Evolutionary conservation across 1,140 invertebrate genomes (phyloP), one percentile per base, ranked within the genome.

Genomic region (Teleogryllus occipitalis): DNA sequence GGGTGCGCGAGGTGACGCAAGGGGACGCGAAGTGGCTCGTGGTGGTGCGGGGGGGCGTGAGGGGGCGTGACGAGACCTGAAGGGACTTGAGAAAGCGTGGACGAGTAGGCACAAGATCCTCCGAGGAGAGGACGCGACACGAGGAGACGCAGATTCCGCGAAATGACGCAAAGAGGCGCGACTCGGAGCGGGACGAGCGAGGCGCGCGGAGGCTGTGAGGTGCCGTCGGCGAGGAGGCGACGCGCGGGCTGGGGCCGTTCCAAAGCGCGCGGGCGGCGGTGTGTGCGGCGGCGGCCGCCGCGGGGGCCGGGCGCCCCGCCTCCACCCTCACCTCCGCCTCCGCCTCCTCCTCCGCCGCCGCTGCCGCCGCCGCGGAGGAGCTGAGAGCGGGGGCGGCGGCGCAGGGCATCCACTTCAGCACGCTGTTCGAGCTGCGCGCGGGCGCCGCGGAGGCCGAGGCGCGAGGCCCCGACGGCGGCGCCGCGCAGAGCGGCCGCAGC

Each of bases 351-450:
- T 18, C 10, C 54, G 2, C 10, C 54, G 2, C 54, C 54, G 54
- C 18, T 10, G 54, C 7, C 6, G n/a, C 7, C 12, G 12, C 73
- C 46, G 65, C 73, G 18, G 65, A 27, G 54, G 5, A 5, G 1
- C 27, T 39, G 27, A 73, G 72, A 18, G 72, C 72, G 6, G n/a
- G 15, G 39, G 12, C 73, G 73, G 65, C 73, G 18, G 65, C 39
- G 54, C 80, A 87, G 84, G 82, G 83, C 74, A 86, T 86, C 78
- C 87, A 88, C 49, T 96, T 96, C 84, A 94, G 93, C 18, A 92
- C 93, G 21, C 88, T 94, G 3, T 96, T 96, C 85, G 94, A 96
- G 84, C 87, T 96, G 83, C 90, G 89, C 14, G 88, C 88, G 74
- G 87, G 87, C 8, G 90, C 88, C 8, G 85, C 87, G 80, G 88